Evolutionary conservation across 2,888 invertebrate genomes (phyloP).

Genomic region (Esperia sulphurella): DNA sequence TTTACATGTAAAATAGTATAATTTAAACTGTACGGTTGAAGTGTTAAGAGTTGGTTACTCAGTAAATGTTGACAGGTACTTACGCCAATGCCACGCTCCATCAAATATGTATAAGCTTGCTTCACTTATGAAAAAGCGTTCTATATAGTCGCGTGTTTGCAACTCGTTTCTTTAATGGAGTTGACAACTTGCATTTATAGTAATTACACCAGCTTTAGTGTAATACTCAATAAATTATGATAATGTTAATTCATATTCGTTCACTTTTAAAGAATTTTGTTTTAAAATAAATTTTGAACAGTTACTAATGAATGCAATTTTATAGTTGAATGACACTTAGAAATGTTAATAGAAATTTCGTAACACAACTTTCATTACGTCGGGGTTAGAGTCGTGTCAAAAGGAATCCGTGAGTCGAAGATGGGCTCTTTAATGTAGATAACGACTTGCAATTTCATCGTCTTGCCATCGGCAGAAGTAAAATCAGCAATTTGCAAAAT

Average conservation of each 20-base stretch:
- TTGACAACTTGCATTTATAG: constrained; percentile 29
- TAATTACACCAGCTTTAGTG: constrained; percentile 19
- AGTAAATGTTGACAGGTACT: constrained; percentile 39
- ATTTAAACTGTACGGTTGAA: constrained; percentile 25
- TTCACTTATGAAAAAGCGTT: constrained; percentile 50
- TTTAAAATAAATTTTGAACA: not conserved
- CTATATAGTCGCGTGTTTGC: constrained; percentile 33
- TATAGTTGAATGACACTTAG: constrained; percentile 1
- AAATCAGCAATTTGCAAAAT: constrained; percentile 71
- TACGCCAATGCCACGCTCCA: constrained; percentile 38
- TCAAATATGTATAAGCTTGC: constrained; percentile 57
- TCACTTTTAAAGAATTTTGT: not conserved
- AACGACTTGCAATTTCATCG: constrained; percentile 64
- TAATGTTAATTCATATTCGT: constrained; percentile 17
- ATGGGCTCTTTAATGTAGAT: constrained; percentile 47
- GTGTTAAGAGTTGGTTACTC: constrained; percentile 26
- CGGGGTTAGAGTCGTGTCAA: constrained; percentile 9
- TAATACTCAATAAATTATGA: constrained; percentile 18
- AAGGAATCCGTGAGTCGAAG: constrained; percentile 31
- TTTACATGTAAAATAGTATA: constrained; percentile 11
- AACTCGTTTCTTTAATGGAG: constrained; percentile 33
- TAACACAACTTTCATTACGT: constrained; percentile 4
- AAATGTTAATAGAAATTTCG: constrained; percentile 2
- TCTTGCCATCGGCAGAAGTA: constrained; percentile 61
- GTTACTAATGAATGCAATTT: not conserved